Conservation (phyloP, 2,113 vertebrate species). For the Phrynosoma platyrhinos region DNA sequence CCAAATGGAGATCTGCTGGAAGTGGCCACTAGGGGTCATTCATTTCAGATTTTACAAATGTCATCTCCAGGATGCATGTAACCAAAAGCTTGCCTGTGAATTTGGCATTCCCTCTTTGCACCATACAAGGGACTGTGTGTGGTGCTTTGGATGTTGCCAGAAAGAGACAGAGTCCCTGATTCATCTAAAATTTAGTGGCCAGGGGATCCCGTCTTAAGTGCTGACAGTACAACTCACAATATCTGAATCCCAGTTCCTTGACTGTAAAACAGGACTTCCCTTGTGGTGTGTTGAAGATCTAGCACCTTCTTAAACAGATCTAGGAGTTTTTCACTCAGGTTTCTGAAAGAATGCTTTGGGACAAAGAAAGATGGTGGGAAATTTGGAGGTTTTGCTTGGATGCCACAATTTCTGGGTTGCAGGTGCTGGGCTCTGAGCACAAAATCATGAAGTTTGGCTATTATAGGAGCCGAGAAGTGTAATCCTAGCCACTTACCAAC, state of each 20-base stretch:
- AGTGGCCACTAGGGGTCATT: constrained; percentile 15
- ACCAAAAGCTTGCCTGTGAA: background rate
- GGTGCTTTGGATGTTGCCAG: background rate
- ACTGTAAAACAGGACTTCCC: background rate
- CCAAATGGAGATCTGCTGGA: background rate
- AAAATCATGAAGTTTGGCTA: background rate
- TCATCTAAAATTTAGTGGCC: background rate
- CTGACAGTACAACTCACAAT: background rate
- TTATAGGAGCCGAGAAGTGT: too few relatives aligned
- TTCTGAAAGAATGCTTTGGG: background rate
- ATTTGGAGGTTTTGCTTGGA: background rate
- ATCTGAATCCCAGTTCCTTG: background rate
- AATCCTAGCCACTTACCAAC: background rate
- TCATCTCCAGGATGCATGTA: background rate
- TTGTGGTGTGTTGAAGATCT: background rate
- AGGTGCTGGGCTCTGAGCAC: background rate
- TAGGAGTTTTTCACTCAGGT: background rate
- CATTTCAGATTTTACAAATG: background rate
- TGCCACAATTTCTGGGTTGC: background rate
- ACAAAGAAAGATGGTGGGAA: too few relatives aligned
- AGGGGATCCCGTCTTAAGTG: background rate
- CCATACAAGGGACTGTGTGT: background rate
- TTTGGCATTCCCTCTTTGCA: background rate
- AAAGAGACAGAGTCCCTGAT: background rate
- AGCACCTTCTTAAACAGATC: background rate